Base-by-base conservation (phyloP, 2,113 vertebrate species). In the Colistium nudipinnis region DNA sequence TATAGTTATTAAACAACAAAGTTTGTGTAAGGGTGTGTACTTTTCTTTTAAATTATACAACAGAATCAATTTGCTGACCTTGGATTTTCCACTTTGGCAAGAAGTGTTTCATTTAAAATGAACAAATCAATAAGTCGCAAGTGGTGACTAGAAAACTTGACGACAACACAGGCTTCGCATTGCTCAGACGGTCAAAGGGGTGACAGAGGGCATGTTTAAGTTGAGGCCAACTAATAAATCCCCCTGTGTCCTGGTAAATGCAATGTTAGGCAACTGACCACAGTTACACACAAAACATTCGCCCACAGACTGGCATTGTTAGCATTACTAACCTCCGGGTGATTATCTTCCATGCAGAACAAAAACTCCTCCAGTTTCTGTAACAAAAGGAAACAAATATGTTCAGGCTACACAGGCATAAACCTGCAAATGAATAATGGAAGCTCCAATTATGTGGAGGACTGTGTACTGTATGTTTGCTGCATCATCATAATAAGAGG, bases 311-410 rank as follows among this genome's bases (percentile, higher is more conserved):
- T 27, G 60, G 75, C 31, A 28, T 36, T 3, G 53, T 68, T 64
- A 45, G 6, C 41, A 20, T 27, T 41, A 84, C 88, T 45, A 70
- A 93, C 93, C 93, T 93, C 90, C 17, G 84, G 78, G 56, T 85
- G 89, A 73, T 61, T 82, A 9, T 92, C 92, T 74, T 93, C 93
- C 88, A 92, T 89, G 82, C 90, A 89, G 89, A 93, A 93, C 68
- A 94, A 82, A 84, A 93, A 92, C 86, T 93, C 93, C 71, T 94
- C 91, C 86, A 94, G 72, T 77, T 93, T 93, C 93, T 94, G 90
- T 66, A 89, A 89, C 64, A 87, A 80, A 89, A 45, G 25, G 41
- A 59, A 67, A 65, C n/a, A 81, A 69, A 74, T 78, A 82, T 78
- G 73, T 74, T 78, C 69, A 86, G 75, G 75, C 79, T 82, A 85